phyloP scores from a whole-genome alignment of 2,113 vertebrate species.

The Psammodynastes pulverulentus region DNA sequence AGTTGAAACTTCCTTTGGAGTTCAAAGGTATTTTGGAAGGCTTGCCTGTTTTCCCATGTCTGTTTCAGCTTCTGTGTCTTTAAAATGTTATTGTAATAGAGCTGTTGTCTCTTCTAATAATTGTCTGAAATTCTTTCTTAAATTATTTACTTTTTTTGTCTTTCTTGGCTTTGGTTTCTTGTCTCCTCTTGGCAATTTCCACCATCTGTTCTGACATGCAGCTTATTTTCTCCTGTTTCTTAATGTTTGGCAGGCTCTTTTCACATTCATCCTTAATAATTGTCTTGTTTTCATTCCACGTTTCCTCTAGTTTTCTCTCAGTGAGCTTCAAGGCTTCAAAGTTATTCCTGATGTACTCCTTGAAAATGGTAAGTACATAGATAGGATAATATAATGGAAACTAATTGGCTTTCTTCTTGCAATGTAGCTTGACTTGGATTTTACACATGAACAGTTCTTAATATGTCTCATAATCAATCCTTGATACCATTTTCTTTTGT shows the following conservation, averaged over 20 bases:
- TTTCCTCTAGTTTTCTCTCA: neutral
- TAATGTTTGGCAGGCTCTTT: neutral
- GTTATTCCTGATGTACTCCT: neutral
- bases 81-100: neutral
- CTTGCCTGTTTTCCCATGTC: neutral
- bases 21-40: too few relatives aligned
- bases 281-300: neutral
- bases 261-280: neutral
- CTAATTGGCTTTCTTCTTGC: neutral
- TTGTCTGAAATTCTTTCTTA: neutral
- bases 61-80: neutral
- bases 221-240: neutral
- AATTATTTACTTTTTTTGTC: neutral
- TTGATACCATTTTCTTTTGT: neutral
- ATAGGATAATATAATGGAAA: neutral
- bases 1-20: neutral
- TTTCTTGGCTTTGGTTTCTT: neutral
- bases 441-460: neutral
- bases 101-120: neutral
- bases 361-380: neutral
- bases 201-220: neutral
- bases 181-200: neutral
- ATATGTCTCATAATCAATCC: neutral
- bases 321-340: neutral
- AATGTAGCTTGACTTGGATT: neutral